Evolutionary conservation across 2,113 vertebrate species (phyloP).

Genomic region (Coturnix japonica): DNA sequence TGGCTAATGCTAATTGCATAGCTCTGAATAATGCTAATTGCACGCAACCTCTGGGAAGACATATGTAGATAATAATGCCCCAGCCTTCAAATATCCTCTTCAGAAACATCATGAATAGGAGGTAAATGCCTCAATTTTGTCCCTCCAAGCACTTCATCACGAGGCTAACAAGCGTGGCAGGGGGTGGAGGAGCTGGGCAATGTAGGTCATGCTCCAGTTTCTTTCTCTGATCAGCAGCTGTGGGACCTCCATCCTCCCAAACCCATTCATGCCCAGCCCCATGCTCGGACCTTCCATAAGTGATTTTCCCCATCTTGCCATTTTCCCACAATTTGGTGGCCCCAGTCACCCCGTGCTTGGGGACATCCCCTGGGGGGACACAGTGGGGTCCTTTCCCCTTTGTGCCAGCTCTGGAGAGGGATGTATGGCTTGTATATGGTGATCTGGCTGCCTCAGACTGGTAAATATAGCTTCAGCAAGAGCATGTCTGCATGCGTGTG

Average conservation of each 20-base stretch:
- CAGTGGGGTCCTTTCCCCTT: not conserved
- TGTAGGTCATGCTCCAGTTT: constrained; percentile 15
- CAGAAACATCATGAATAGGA: constrained; percentile 2
- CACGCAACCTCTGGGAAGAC: not conserved
- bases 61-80: constrained; percentile 18
- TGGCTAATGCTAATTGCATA: constrained; percentile 16
- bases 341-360: rapidly evolving
- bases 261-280: not conserved
- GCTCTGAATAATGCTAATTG: constrained; percentile 46
- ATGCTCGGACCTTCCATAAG: not conserved
- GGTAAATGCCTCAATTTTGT: not conserved
- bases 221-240: constrained; percentile 13
- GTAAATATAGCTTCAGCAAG: constrained; percentile 29
- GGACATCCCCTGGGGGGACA: not conserved
- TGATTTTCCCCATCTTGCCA: not conserved
- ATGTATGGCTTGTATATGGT: not conserved
- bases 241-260: constrained; percentile 8
- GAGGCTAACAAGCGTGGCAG: not conserved
- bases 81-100: not conserved
- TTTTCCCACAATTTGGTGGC: rapidly evolving
- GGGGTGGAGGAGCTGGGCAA: not conserved
- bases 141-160: not conserved
- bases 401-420: rapidly evolving
- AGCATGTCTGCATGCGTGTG: constrained; percentile 52
- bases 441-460: constrained; percentile 1